Conservation (phyloP, 2,888 invertebrate species). For the Cheilosia grossa region DNA sequence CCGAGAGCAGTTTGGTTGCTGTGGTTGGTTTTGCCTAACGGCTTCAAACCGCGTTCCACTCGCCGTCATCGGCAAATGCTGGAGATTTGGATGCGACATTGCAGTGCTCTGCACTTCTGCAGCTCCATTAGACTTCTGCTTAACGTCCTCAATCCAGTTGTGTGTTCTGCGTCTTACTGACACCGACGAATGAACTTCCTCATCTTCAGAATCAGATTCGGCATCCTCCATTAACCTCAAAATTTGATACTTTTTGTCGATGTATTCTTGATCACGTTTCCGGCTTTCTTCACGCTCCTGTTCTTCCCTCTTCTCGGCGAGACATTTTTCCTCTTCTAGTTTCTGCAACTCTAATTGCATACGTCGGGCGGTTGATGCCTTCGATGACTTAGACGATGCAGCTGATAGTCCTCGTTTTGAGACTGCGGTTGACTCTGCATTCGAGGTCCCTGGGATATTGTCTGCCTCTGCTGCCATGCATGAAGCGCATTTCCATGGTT, state of each 20-base stretch:
- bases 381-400: slow-evolving; percentile 4
- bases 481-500: slow-evolving; percentile 1
- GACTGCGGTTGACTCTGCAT: not conserved
- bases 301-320: too few species aligned
- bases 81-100: not conserved
- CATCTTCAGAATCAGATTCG: not conserved
- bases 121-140: not conserved
- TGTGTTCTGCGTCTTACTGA: slow-evolving; percentile 4
- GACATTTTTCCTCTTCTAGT: too few species aligned
- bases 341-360: not conserved
- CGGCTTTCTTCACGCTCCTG: too few species aligned
- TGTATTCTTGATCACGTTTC: slow-evolving; percentile 9
- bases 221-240: slow-evolving; percentile 6
- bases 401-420: not conserved
- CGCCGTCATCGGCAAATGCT: too few species aligned
- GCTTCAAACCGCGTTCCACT: not conserved
- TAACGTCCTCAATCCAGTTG: not conserved
- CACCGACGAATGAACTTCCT: slow-evolving; percentile 5
- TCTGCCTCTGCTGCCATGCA: not conserved
- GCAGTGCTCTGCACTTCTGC: not conserved
- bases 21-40: not conserved
- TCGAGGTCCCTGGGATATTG: not conserved
- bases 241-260: slow-evolving; percentile 33
- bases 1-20: not conserved
- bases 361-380: slow-evolving; percentile 4